Evolutionary conservation across 35 echinoderm and acorn worm genomes (phyloP), one percentile per base, ranked within the genome.

Genomic region (Apostichopus japonicus): DNA sequence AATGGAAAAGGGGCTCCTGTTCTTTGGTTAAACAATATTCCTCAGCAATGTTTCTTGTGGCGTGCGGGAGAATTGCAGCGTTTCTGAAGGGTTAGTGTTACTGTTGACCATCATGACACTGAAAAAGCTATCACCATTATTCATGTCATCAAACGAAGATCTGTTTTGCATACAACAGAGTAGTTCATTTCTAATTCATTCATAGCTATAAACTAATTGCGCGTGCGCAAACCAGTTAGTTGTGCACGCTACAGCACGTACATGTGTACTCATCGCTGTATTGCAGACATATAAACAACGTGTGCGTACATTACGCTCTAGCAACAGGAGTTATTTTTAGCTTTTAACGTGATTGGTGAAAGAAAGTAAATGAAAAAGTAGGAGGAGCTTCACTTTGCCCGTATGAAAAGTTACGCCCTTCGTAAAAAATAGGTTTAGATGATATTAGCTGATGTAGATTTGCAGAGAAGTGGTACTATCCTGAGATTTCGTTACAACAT

Each of bases 271-370:
- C 17, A 6, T 6, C 22, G n/a, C 55, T 21, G n/a, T n/a, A 19
- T 8, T 54, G 55, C 53, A 57, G 56, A 55, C 56, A 58, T 44
- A 44, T 84, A 84, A 84, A 84, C 81, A 84, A 58, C 56, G 81
- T 22, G 56, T 58, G 56, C 23, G 81, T 75, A 23, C 71, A 75
- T 19, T 84, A 84, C 81, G 53, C 54, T 84, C 81, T 84, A 84
- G 81, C 81, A 84, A 84, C 81, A 84, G 53, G 53, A 84, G 54
- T 58, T 84, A 84, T 84, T 84, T 84, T 84, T 84, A 84, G 81
- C 51, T 57, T 54, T 6, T 84, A 84, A 84, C 54, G 54, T 84
- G 81, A 84, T 84, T 84, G 81, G 81, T 22, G 81, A 84, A 84
- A 58, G 16, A 57, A 17, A 2, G 2, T 9, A n/a, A 58, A 23